phyloP scores from a whole-genome alignment of 2,113 vertebrate genomes.

The Trochalopteron elliotii region DNA sequence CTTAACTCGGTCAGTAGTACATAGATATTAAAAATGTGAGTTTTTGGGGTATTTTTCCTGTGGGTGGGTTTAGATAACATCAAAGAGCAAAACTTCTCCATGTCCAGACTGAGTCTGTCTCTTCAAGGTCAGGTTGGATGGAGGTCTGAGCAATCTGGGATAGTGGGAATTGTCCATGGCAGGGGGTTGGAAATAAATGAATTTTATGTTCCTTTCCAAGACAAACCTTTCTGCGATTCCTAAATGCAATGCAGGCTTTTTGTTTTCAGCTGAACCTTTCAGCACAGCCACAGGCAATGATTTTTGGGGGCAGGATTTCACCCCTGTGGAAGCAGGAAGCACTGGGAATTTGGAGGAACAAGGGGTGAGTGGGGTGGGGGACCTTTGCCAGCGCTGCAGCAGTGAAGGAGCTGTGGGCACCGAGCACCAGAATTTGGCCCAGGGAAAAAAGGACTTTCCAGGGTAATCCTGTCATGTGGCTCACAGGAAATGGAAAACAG shows the following conservation, averaged over 20 bases:
- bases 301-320: not conserved
- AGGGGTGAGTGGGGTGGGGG: not conserved
- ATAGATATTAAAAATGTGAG: not conserved
- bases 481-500: not conserved
- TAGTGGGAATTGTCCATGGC: not conserved
- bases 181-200: not conserved
- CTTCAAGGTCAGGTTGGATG: not conserved
- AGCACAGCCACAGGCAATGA: not conserved
- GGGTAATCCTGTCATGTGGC: not conserved
- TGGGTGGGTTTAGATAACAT: not conserved
- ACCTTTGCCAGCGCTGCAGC: not conserved
- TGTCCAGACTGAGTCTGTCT: not conserved
- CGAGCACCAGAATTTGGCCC: too few relatives aligned
- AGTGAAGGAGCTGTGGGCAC: not conserved
- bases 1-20: not conserved
- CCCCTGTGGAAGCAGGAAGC: not conserved
- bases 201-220: not conserved
- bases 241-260: not conserved
- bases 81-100: not conserved
- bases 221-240: not conserved
- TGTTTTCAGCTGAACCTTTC: not conserved
- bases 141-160: not conserved
- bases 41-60: not conserved
- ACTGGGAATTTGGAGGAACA: not conserved
- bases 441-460: not conserved